A percentile compares a stretch with the other conserved stretches of the same genome.
phyloP scores from a whole-genome alignment of 2,113 vertebrate species.

The Cynopterus brachyotis region DNA sequence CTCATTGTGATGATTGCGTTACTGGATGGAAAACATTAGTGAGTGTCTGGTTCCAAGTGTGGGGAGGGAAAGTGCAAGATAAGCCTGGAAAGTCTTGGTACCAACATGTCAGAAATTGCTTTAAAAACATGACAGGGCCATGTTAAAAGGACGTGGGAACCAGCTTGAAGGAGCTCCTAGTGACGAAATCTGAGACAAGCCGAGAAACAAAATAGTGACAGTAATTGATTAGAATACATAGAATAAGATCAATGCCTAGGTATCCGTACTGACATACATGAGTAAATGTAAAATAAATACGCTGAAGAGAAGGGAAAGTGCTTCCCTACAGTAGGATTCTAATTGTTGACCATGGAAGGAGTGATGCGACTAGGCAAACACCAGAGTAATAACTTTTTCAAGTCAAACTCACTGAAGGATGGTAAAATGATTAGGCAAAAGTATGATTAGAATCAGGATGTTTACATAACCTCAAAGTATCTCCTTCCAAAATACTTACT shows the following conservation, averaged over 20 bases:
- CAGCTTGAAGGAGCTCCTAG: not conserved
- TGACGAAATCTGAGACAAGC: not conserved
- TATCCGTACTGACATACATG: not conserved
- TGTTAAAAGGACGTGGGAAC: not conserved
- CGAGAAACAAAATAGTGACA: not conserved
- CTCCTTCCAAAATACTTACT: not conserved
- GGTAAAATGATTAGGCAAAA: not conserved
- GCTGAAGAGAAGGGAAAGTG: not conserved
- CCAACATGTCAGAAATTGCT: not conserved
- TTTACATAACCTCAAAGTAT: not conserved
- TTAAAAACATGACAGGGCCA: not conserved
- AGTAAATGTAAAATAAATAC: not conserved
- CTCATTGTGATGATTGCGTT: accelerated
- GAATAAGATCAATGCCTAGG: not conserved
- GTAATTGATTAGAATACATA: not conserved
- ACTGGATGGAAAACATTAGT: accelerated
- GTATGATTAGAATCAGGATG: not conserved
- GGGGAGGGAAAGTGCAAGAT: not conserved
- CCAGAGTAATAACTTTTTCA: not conserved
- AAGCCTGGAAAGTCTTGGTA: not conserved
- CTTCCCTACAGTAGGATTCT: not conserved
- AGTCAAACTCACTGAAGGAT: not conserved
- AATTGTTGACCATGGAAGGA: not conserved
- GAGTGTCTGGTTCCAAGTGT: not conserved
- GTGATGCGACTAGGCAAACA: not conserved